A percentile compares a stretch with the other conserved stretches of the same genome.
These are phyloP conservation scores for Oscheius sp. DNA, from an alignment of 2,888 invertebrate genomes.

Conservation along the genomic window DNA sequence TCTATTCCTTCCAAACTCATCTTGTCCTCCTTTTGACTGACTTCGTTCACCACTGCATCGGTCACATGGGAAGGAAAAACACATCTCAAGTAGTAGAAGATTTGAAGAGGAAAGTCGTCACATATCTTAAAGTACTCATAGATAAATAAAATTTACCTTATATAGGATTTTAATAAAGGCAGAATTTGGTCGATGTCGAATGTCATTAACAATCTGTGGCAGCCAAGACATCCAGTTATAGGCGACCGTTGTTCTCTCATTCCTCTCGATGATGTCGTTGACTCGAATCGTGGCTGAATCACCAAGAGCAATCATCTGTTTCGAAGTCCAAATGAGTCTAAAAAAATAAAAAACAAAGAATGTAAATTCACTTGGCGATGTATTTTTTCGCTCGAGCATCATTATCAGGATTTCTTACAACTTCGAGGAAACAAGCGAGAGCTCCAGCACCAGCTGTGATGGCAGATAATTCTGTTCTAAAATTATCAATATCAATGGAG, in stretches of 20 bases:
- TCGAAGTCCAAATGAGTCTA: constrained; percentile 41
- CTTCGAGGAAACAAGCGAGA: constrained; percentile 56
- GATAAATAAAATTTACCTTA: constrained; percentile 28
- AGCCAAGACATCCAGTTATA: constrained; percentile 66
- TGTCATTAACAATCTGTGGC: constrained; percentile 48
- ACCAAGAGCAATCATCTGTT: constrained; percentile 39
- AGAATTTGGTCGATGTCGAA: constrained; percentile 32
- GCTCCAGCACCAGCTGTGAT: constrained; percentile 38
- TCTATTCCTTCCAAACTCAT: neutral
- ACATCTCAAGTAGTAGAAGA: constrained; percentile 41
- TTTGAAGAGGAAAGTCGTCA: constrained; percentile 43
- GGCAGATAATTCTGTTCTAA: constrained; percentile 27
- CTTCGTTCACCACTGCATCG: constrained; percentile 2
- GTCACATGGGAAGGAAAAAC: constrained; percentile 19
- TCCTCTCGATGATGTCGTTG: constrained; percentile 49
- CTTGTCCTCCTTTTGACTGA: neutral
- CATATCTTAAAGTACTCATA: constrained; percentile 33
- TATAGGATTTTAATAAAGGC: constrained; percentile 32
- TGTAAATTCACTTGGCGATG: constrained; percentile 39
- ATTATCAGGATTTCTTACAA: constrained; percentile 42
- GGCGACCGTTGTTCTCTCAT: constrained; percentile 47
- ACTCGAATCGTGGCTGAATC: constrained; percentile 29
- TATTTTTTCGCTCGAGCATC: constrained; percentile 57
- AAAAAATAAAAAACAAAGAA: neutral
- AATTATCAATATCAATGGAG: neutral